phyloP scores from a whole-genome alignment of 2,113 vertebrate species.

The Anoura caudifer region DNA sequence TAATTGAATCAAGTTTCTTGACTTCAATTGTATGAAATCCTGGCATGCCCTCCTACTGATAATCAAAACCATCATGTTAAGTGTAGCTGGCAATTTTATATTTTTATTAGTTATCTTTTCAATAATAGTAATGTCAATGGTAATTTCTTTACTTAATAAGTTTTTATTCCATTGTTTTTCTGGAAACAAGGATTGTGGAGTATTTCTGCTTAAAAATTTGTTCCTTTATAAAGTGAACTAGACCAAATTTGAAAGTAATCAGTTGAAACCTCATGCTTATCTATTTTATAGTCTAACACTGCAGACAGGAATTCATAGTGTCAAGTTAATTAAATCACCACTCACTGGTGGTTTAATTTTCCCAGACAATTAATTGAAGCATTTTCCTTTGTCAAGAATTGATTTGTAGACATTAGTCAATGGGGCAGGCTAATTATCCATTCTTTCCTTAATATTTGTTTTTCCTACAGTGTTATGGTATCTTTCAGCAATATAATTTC shows the following conservation, averaged over 20 bases:
- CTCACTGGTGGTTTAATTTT: neutral
- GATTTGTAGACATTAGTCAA: neutral
- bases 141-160: neutral
- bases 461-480: neutral
- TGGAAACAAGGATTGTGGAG: neutral
- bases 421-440: neutral
- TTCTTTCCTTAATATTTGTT: neutral
- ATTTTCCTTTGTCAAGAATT: constrained; percentile 15
- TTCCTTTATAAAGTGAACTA: neutral
- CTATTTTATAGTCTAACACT: neutral
- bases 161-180: neutral
- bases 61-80: neutral
- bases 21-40: neutral
- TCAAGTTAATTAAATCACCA: neutral
- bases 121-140: neutral
- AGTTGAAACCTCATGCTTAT: neutral
- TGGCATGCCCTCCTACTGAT: neutral
- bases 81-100: neutral
- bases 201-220: neutral
- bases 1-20: neutral
- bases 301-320: neutral
- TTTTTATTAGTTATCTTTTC: neutral
- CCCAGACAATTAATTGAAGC: neutral
- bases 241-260: constrained; percentile 1
- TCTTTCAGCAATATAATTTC: neutral